Base-by-base conservation (phyloP, 2,797 vertebrate genomes). In the Austrolebias charrua region DNA sequence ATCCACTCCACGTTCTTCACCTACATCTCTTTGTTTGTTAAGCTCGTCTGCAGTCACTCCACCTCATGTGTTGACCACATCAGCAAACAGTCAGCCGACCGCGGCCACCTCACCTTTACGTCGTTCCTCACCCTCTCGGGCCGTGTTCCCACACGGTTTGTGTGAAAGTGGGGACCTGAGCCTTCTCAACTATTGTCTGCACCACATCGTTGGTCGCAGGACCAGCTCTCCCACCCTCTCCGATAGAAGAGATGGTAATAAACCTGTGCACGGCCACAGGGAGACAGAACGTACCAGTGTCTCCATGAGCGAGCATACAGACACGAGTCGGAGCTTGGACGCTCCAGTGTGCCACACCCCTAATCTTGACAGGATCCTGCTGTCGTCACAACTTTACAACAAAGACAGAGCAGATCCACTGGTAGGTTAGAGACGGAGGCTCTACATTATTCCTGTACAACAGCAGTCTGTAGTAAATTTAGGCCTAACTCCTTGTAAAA, bases 121-220 rank as follows among this genome's bases (percentile, higher is more conserved):
- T 57, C 55, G 24, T 6, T 57, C 61, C 55, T 43, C 75, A 2
- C 43, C 63, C 1, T 58, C 79, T 52, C 48, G 68, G 57, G 16
- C 10, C 28, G 2, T 24, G 38, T 51, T 73, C 63, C 58, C 65
- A 8, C 53, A 16, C 54, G 75, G 57, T 74, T 51, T 78, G 20
- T 75, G 67, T 49, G 88, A 90, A 48, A 67, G 66, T 53, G 77
- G 78, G 55, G 80, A 90, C 69, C 88, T 93, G 50, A 83, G 50
- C 47, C 78, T 91, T 60, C 91, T 93, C 14, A 69, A 91, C 80
- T 89, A 78, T 60, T 90, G 88, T 69, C 88, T 93, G 60, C 84
- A 88, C 76, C 88, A 89, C 65, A 93, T 91, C 38, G 75, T 92
- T 63, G 67, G 66, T 58, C 89, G 79, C 52, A 86, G 86, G 52